Evolutionary conservation across 1,140 invertebrate species (phyloP).

Genomic region (Drosophila prosaltans): DNA sequence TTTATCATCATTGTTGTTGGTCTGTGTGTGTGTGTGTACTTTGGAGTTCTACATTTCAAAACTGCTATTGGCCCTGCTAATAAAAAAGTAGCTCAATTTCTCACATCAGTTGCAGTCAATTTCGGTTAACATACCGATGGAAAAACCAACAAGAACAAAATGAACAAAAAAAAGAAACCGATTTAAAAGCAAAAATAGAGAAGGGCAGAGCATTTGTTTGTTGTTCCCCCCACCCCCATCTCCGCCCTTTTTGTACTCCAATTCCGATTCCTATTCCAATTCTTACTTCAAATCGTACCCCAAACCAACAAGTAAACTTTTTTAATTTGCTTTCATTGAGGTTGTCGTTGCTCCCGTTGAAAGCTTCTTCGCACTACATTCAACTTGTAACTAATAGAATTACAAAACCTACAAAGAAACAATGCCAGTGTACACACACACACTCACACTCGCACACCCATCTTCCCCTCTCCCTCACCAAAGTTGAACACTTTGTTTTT

Average conservation of each 20-base stretch:
- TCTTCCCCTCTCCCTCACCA: not conserved
- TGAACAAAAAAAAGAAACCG: constrained; percentile 7
- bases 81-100: constrained; percentile 39
- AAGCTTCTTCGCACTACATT: constrained; percentile 47
- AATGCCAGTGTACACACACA: constrained; percentile 31
- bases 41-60: constrained; percentile 6
- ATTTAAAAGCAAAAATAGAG: constrained; percentile 32
- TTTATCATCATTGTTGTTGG: constrained; percentile 9
- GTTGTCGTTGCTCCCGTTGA: constrained; percentile 45
- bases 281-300: not conserved
- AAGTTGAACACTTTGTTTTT: constrained; percentile 2
- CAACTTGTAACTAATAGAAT: constrained; percentile 80
- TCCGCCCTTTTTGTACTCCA: not conserved
- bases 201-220: constrained; percentile 31
- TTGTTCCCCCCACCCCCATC: not conserved
- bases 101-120: constrained; percentile 50
- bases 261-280: not conserved
- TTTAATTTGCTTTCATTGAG: constrained; percentile 80
- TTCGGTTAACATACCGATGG: constrained; percentile 47
- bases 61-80: constrained; percentile 1
- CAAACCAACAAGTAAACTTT: constrained; percentile 61
- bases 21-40: not conserved
- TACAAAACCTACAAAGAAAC: constrained; percentile 71
- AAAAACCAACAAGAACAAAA: constrained; percentile 10
- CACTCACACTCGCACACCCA: constrained; percentile 31